Percentiles rank a stretch among this genome's conserved stretches.
These are phyloP conservation scores for Sebastes oblongus DNA, from an alignment of 2,797 vertebrate genomes.

Conservation along the genomic window DNA sequence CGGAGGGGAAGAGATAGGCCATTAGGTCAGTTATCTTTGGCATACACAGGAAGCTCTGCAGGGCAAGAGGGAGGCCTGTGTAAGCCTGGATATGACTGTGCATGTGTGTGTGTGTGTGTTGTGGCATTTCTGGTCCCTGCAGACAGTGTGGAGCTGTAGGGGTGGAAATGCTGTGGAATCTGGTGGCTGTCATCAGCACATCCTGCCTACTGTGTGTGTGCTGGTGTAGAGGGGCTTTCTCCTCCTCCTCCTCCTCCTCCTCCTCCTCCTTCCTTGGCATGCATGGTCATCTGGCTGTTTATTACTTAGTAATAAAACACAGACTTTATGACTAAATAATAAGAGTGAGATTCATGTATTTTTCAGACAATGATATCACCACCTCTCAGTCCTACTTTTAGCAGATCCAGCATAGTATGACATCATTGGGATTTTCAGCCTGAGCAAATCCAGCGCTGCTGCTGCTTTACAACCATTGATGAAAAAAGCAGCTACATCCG, in stretches of 20 bases:
- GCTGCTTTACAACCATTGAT: slow-evolving; percentile 77
- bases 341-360: background rate
- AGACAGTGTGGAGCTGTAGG: slow-evolving; percentile 61
- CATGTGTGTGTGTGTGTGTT: background rate
- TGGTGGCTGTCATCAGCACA: slow-evolving; percentile 74
- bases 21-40: slow-evolving; percentile 79
- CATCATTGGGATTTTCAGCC: slow-evolving; percentile 79
- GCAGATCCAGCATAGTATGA: slow-evolving; percentile 77
- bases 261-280: slow-evolving; percentile 9
- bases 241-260: slow-evolving; percentile 12
- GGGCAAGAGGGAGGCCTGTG: slow-evolving; percentile 59
- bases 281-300: slow-evolving; percentile 45
- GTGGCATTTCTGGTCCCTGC: slow-evolving; percentile 67
- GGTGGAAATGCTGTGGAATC: slow-evolving; percentile 67
- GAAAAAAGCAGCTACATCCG: slow-evolving; percentile 64
- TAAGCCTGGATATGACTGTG: slow-evolving; percentile 41
- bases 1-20: slow-evolving; percentile 68
- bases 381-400: slow-evolving; percentile 59
- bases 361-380: slow-evolving; percentile 36
- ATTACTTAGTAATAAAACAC: slow-evolving; percentile 25
- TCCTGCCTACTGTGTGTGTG: slow-evolving; percentile 63
- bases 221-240: slow-evolving; percentile 49
- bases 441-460: slow-evolving; percentile 59
- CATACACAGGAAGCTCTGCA: slow-evolving; percentile 72
- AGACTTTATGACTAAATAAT: slow-evolving; percentile 1